phyloP scores from a whole-genome alignment of 1,140 invertebrate genomes.

The Rhysida immarginata region DNA sequence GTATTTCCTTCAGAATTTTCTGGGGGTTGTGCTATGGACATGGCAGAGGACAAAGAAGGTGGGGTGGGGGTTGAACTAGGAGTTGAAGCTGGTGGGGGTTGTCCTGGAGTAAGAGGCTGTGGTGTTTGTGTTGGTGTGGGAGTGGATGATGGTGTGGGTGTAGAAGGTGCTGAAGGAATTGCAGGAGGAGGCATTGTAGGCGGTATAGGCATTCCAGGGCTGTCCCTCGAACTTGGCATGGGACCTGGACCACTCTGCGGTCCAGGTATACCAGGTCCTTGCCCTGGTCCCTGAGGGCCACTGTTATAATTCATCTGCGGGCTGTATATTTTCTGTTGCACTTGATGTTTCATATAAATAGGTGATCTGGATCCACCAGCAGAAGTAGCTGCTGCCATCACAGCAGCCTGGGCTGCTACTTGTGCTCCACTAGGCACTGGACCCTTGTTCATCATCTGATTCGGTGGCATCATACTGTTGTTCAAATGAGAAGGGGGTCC shows the following conservation, averaged over 20 bases:
- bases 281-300: constrained; percentile 15
- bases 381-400: constrained; percentile 29
- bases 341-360: constrained; percentile 47
- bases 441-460: constrained; percentile 15
- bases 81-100: constrained; percentile 15
- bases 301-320: not conserved
- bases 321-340: constrained; percentile 23
- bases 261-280: constrained; percentile 10
- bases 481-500: constrained; percentile 17
- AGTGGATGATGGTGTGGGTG: not conserved
- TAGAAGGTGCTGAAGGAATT: constrained; percentile 16
- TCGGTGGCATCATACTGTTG: constrained; percentile 15
- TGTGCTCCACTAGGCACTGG: constrained; percentile 26
- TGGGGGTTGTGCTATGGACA: not conserved
- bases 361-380: constrained; percentile 16
- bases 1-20: constrained; percentile 1
- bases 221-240: constrained; percentile 6
- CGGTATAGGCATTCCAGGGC: constrained; percentile 3
- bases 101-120: constrained; percentile 7
- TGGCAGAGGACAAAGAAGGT: not conserved
- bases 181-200: constrained; percentile 24
- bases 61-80: not conserved
- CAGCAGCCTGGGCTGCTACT: constrained; percentile 29
- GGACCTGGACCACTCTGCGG: constrained; percentile 5
- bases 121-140: constrained; percentile 11